Evolutionary conservation across 2,888 invertebrate species (phyloP), one percentile per base, ranked within the genome.

Genomic region (Mayetiola destructor): DNA sequence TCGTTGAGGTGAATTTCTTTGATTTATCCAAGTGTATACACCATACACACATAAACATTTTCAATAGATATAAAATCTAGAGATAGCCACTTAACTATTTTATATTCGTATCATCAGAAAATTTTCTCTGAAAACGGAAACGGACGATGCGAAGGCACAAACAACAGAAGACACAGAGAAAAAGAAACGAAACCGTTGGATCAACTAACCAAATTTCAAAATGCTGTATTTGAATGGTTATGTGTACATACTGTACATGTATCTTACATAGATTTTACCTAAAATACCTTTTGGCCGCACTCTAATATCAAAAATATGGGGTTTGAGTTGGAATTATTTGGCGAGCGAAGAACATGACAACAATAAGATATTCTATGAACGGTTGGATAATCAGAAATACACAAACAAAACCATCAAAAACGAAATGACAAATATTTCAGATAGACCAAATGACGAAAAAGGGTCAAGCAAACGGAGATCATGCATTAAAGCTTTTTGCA

Each of bases 401-500:
- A 23, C 20, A 21, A n/a, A 5, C 3, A 9, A 5, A 12, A 12
- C 3, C 39, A 39, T 20, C 39, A 18, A 18, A 16, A 39, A 27
- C 16, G n/a, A n/a, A 12, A 16, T 14, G n/a, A 37, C 37, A 23
- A 23, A 23, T 27, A 48, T 27, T 27, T n/a, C 48, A 48, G 27
- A 23, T 16, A 16, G 12, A 42, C 23, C 23, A 14, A 48, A 48
- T 12, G 4, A 48, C 27, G 27, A 27, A 3, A 42, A 48, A 27
- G 48, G 48, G 48, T 48, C 48, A 48, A 27, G 27, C n/a, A 48
- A 18, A 40, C 18, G 4, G 16, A 4, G 16, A 4, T 2, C 39
- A 48, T 48, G 27, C 48, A 27, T 48, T 48, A 27, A 48, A 48
- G 48, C 48, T 48, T 48, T 48, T 48, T 48, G 48, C 48, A 48